A percentile compares a stretch with the other conserved stretches of the same genome.
These are phyloP conservation scores for Aegotheles bennettii DNA, from an alignment of 2,113 vertebrate species.

Conservation along the genomic window DNA sequence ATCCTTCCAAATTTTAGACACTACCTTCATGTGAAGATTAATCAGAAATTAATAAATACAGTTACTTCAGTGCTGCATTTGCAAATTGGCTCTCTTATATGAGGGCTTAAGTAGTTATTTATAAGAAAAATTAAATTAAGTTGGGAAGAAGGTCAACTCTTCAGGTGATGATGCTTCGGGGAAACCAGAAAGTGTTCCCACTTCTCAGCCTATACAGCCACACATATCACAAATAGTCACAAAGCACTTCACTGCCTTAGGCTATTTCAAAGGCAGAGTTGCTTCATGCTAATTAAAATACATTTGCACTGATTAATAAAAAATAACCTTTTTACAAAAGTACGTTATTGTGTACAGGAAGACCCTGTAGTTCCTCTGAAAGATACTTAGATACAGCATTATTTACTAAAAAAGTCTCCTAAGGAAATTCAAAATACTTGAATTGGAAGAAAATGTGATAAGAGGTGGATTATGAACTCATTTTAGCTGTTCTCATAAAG, in stretches of 20 bases:
- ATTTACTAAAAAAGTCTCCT: neutral
- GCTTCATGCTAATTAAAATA: constrained; percentile 17
- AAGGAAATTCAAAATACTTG: neutral
- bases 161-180: neutral
- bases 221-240: neutral
- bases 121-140: too few relatives aligned
- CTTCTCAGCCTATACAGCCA: neutral
- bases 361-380: neutral
- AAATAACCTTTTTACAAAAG: neutral
- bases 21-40: too few relatives aligned
- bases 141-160: neutral
- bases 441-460: neutral
- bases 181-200: neutral
- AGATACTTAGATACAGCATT: neutral
- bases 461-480: neutral
- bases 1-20: too few relatives aligned
- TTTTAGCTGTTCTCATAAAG: neutral
- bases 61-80: too few relatives aligned
- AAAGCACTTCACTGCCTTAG: constrained; percentile 31
- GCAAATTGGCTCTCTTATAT: too few relatives aligned
- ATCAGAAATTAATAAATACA: too few relatives aligned
- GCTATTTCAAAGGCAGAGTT: constrained; percentile 7
- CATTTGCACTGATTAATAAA: constrained; percentile 13
- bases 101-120: too few relatives aligned
- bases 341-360: neutral